These are phyloP conservation scores for Amiota minor DNA, from an alignment of 2,888 invertebrate species.

Conservation along the genomic window DNA sequence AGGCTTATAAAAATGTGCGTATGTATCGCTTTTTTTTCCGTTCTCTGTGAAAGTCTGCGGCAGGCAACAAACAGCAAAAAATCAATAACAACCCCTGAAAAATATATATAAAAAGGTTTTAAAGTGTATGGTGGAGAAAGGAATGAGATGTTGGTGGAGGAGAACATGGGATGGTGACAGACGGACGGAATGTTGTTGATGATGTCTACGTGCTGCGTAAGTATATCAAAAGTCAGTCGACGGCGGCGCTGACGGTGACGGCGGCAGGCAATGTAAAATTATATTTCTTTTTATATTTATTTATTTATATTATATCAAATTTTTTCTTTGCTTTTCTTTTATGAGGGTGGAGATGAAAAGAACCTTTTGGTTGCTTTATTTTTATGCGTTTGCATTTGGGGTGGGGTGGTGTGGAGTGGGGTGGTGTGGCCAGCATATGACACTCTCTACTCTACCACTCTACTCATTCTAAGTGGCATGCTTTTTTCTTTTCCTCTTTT, in stretches of 20 bases:
- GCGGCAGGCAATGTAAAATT: no score
- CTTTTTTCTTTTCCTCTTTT: not conserved
- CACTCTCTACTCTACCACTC: no score
- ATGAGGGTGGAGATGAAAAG: not conserved
- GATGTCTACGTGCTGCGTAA: not conserved
- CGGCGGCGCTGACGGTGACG: not conserved
- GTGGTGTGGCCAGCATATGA: not conserved
- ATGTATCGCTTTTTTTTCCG: no score
- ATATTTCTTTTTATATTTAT: no score
- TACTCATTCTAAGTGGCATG: not conserved
- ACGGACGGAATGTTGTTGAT: no score
- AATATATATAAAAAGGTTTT: not conserved
- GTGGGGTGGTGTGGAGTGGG: not conserved
- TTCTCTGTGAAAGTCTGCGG: no score
- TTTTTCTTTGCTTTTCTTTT: not conserved
- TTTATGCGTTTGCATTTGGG: no score
- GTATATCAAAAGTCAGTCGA: not conserved
- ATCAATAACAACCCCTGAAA: not conserved
- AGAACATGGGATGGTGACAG: no score
- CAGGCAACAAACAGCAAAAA: not conserved
- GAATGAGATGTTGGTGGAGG: no score
- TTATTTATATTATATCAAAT: not conserved
- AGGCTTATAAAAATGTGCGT: no score
- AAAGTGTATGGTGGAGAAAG: not conserved
- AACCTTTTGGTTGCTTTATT: no score